Conservation (phyloP, 2,888 invertebrate genomes). For the Andrena hattorfiana region DNA sequence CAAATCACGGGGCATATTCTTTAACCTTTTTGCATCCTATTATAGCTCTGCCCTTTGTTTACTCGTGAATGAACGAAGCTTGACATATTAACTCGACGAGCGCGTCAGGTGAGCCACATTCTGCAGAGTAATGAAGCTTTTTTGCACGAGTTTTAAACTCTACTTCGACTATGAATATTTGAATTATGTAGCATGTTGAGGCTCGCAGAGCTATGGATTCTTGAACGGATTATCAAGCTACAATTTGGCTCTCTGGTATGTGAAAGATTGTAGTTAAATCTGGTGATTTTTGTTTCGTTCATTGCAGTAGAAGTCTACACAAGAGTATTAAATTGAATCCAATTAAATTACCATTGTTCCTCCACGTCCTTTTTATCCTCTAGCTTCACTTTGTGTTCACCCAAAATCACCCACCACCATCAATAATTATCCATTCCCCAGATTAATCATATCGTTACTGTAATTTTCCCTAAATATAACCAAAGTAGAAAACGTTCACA, state of each 20-base stretch:
- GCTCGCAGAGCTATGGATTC: neutral
- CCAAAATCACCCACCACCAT: neutral
- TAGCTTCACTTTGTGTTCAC: no score
- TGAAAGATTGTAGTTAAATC: no score
- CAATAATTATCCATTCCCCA: neutral
- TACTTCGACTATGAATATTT: neutral
- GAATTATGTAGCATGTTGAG: no score
- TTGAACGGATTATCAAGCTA: neutral
- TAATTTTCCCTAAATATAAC: neutral
- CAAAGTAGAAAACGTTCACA: neutral
- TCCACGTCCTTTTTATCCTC: no score
- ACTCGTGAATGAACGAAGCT: neutral
- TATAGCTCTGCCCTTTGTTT: neutral
- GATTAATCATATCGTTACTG: neutral
- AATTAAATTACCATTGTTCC: no score
- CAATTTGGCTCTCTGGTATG: no score
- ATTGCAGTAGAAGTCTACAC: no score
- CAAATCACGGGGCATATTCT: neutral
- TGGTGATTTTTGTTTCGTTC: no score
- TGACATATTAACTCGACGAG: constrained; percentile 6
- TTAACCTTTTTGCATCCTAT: neutral
- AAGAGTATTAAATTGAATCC: no score
- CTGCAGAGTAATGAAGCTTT: neutral
- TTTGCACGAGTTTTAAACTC: neutral
- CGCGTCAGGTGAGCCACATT: neutral